phyloP scores from a whole-genome alignment of 2,797 vertebrate species.

The Spea hammondii region DNA sequence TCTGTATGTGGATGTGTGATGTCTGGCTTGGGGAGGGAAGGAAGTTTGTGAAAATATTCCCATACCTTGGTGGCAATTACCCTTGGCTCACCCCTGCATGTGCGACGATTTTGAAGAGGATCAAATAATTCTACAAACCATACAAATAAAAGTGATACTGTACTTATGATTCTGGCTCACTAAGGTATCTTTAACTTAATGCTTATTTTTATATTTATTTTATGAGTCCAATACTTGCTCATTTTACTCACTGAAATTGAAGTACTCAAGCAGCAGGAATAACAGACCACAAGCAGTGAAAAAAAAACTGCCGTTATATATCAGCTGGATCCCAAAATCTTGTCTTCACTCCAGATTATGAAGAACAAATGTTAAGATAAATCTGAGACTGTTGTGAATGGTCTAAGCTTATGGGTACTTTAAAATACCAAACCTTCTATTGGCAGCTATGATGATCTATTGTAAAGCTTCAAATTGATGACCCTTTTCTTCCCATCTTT shows the following conservation, averaged over 20 bases:
- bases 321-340: background rate
- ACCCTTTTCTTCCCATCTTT: background rate
- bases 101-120: too few relatives aligned
- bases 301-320: background rate
- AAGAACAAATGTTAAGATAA: background rate
- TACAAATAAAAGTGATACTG: background rate
- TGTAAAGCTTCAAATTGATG: conserved; percentile 15
- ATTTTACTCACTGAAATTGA: background rate
- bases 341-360: conserved; percentile 4
- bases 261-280: background rate
- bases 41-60: too few relatives aligned
- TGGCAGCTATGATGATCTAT: conserved; percentile 21
- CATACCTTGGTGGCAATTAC: too few relatives aligned
- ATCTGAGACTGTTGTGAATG: background rate
- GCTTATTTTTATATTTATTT: too few relatives aligned
- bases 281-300: background rate
- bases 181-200: too few relatives aligned
- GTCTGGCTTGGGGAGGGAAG: too few relatives aligned
- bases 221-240: too few relatives aligned
- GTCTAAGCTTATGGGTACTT: background rate
- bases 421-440: too few relatives aligned
- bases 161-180: too few relatives aligned
- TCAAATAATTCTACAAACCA: background rate
- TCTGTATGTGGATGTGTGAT: too few relatives aligned
- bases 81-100: too few relatives aligned